phyloP scores from a whole-genome alignment of 1,140 invertebrate species.

The Ceratina japonica region DNA sequence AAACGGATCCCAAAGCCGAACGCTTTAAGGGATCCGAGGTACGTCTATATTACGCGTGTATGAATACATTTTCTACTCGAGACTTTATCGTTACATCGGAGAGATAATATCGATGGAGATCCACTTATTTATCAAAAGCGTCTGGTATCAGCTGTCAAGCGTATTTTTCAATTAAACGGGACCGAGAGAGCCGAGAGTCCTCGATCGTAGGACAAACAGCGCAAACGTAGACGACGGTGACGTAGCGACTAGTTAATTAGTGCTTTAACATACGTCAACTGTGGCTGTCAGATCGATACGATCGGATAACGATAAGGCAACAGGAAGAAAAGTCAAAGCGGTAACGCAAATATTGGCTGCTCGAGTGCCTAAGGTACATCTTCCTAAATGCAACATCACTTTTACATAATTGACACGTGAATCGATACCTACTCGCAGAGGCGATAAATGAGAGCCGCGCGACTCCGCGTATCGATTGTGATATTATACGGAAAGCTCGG shows the following conservation, averaged over 20 bases:
- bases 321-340: constrained; percentile 42
- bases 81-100: too few relatives aligned
- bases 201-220: constrained; percentile 30
- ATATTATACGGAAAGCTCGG: neutral
- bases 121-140: neutral
- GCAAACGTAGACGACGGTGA: constrained; percentile 20
- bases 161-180: constrained; percentile 7
- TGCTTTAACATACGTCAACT: neutral
- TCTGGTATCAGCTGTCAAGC: neutral
- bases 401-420: constrained; percentile 5
- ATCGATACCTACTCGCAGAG: neutral
- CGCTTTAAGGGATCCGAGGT: neutral
- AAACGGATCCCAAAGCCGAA: neutral
- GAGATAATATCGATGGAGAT: neutral
- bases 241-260: constrained; percentile 9
- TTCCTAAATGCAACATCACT: constrained; percentile 7
- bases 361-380: neutral
- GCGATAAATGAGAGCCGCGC: neutral
- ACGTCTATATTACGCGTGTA: neutral
- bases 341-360: constrained; percentile 16
- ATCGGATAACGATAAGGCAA: constrained; percentile 46
- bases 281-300: constrained; percentile 32
- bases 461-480: neutral
- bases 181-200: neutral
- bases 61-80: neutral